Evolutionary conservation across 1,140 invertebrate species (phyloP), one percentile per base, ranked within the genome.

Genomic region (Panagrolaimus sp.): DNA sequence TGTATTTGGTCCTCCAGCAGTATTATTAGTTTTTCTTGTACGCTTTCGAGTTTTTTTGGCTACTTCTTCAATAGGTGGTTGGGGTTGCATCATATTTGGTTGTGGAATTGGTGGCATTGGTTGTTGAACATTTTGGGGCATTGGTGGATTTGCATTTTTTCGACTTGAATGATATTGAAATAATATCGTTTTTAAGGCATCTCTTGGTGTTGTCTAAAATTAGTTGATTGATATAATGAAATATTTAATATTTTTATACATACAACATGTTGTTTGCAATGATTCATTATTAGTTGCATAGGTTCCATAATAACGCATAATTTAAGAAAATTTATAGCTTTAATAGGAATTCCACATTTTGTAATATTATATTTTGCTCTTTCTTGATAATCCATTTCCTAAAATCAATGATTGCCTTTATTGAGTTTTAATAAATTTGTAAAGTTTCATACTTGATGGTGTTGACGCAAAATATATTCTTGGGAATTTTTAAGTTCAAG

Each of bases 211-310:
- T 45, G 27, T 25, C 27, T 69, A 51, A 27, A 51, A 45, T 25
- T 9, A 48, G 1, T 14, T 27, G 48, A 7, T 27, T 27, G 48
- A 51, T n/a, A 31, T 14, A 47, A 70, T 61, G 31, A 38, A 23
- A 46, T 66, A 57, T 20, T 16, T 69, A 14, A n/a, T 57, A 4
- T 57, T 57, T 57, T 20, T 11, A 4, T 20, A 57, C 51, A 11
- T 27, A 57, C 51, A 20, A 27, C 2, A 11, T 14, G 51, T 20
- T 92, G 92, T 85, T 98, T 98, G 85, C 97, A 92, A 83, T 93
- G 88, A 69, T 93, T 94, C 94, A 98, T 98, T 70, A 98, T 85
- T 85, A 97, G 93, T 85, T 98, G 94, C 95, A 98, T 98, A 65
- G 95, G 95, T 86, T 98, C 95, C 84, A 98, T 86, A 82, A 98